phyloP scores from a whole-genome alignment of 2,797 vertebrate genomes.

The Micromesistius poutassou region DNA sequence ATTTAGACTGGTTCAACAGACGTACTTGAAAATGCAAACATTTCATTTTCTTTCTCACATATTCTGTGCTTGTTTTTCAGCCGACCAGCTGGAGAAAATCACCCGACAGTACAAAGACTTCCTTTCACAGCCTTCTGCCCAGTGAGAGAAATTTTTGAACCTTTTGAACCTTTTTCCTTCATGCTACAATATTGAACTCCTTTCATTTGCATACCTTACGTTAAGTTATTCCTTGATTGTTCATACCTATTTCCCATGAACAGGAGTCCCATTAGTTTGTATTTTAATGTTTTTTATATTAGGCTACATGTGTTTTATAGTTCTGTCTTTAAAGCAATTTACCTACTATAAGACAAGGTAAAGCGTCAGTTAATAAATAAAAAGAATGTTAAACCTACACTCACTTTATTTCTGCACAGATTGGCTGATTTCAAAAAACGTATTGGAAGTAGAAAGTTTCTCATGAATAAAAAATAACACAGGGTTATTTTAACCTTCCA shows the following conservation, averaged over 20 bases:
- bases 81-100: conserved; percentile 62
- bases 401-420: no score
- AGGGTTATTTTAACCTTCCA: no score
- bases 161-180: not conserved
- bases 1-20: not conserved
- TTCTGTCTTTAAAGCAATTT: not conserved
- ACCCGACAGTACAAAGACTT: conserved; percentile 49
- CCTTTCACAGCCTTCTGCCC: conserved; percentile 36
- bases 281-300: not conserved
- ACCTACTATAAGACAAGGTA: not conserved
- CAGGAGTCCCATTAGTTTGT: not conserved
- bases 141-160: conserved; percentile 1
- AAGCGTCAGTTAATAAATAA: not conserved
- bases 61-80: conserved; percentile 43
- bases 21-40: not conserved
- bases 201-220: not conserved
- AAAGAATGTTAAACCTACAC: not conserved
- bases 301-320: not conserved
- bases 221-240: not conserved
- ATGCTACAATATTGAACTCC: not conserved
- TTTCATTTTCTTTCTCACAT: not conserved
- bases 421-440: no score
- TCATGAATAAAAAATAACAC: no score
- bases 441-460: no score
- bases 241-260: not conserved